These are phyloP conservation scores for Loripinus fragilis DNA, from an alignment of 2,888 invertebrate species.

Conservation along the genomic window DNA sequence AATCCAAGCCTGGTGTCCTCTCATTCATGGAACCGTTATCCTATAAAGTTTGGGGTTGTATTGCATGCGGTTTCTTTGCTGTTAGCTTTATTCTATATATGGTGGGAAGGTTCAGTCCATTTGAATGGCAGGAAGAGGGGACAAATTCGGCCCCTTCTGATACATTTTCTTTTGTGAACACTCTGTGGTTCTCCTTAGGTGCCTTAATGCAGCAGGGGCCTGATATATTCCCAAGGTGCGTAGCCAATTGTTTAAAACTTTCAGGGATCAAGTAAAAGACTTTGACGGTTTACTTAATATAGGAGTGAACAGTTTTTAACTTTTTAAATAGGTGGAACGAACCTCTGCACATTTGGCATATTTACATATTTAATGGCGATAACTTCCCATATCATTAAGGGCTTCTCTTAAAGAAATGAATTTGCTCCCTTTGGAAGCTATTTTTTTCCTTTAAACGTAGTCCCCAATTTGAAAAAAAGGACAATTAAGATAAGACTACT, in stretches of 20 bases:
- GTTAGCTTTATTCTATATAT: slow-evolving; percentile 99
- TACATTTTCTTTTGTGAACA: slow-evolving; percentile 95
- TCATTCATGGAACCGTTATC: slow-evolving; percentile 98
- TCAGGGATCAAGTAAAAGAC: background rate
- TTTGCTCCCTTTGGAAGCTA: too few relatives aligned
- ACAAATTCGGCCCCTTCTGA: slow-evolving; percentile 71
- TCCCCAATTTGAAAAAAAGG: too few relatives aligned
- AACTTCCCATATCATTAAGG: too few relatives aligned
- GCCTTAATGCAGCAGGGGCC: slow-evolving; percentile 99
- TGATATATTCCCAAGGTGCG: slow-evolving; percentile 96
- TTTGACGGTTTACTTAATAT: too few relatives aligned
- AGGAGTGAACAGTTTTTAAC: too few relatives aligned
- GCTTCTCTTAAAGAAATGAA: too few relatives aligned
- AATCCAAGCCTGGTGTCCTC: slow-evolving; percentile 97
- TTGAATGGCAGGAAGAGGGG: slow-evolving; percentile 93
- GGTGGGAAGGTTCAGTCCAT: slow-evolving; percentile 98
- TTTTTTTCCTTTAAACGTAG: too few relatives aligned
- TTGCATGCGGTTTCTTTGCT: slow-evolving; percentile 94
- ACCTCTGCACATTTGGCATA: too few relatives aligned
- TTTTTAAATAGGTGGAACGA: too few relatives aligned
- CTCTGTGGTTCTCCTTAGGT: slow-evolving; percentile 98
- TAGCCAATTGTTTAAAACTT: slow-evolving; percentile 32
- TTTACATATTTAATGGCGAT: too few relatives aligned
- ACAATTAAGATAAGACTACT: too few relatives aligned
- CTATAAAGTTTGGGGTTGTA: slow-evolving; percentile 97